Conservation (phyloP, 2,113 vertebrate genomes). For the Morphnarchus princeps region DNA sequence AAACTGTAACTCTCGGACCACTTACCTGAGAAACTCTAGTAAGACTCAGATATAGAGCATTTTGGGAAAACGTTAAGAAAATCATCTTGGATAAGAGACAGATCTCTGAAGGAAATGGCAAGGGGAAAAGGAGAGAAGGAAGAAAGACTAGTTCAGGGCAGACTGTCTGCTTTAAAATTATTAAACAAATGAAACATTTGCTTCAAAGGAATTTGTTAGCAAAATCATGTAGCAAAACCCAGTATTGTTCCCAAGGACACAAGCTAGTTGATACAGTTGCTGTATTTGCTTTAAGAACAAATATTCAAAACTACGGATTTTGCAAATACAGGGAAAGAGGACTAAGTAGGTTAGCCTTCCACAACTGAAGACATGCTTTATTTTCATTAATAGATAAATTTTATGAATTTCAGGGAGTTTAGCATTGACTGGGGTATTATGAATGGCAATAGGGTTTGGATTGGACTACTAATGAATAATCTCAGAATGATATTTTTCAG, state of each 20-base stretch:
- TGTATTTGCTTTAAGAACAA: neutral
- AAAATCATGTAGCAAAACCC: neutral
- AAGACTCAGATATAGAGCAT: neutral
- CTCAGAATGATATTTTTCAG: neutral
- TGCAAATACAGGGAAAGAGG: neutral
- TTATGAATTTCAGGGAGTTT: neutral
- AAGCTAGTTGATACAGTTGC: neutral
- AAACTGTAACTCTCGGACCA: neutral
- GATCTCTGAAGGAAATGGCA: neutral
- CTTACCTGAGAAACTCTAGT: neutral
- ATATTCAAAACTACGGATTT: neutral
- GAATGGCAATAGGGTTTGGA: neutral
- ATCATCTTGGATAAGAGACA: neutral
- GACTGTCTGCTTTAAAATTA: neutral
- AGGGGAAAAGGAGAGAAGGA: neutral
- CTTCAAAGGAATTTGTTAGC: neutral
- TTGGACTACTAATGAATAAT: neutral
- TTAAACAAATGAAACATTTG: neutral
- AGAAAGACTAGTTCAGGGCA: neutral
- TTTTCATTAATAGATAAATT: neutral
- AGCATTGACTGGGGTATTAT: neutral
- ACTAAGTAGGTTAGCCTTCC: neutral
- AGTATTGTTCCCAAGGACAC: neutral
- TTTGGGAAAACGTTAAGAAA: neutral
- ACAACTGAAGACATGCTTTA: neutral